These are phyloP conservation scores for Hydrozoanthus gracilis DNA, from an alignment of 92 coral and sea anemone species.

Conservation along the genomic window DNA sequence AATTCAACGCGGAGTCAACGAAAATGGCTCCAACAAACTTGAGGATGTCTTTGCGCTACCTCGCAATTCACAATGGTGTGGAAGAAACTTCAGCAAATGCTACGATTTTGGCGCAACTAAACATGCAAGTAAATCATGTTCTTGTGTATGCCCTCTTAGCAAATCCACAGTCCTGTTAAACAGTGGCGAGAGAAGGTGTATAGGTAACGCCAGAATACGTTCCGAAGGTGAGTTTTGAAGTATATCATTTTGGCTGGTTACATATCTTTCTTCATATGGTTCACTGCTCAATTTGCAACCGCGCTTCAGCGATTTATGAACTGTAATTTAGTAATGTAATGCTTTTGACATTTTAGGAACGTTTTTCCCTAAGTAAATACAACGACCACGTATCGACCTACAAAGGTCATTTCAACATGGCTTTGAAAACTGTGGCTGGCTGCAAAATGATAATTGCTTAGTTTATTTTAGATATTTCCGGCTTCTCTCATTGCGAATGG, in stretches of 20 bases:
- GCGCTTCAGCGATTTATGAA: background rate
- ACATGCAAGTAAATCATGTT: background rate
- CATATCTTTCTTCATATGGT: too few relatives aligned
- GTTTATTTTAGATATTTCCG: too few relatives aligned
- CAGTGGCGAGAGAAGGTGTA: conserved; percentile 5
- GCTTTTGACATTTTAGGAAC: too few relatives aligned
- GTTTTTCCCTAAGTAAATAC: too few relatives aligned
- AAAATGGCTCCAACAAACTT: conserved; percentile 20
- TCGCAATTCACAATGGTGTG: conserved; percentile 10
- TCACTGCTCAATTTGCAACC: background rate
- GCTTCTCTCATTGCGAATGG: too few relatives aligned
- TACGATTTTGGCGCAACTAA: background rate
- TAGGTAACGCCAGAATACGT: background rate
- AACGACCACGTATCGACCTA: too few relatives aligned
- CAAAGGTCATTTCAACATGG: too few relatives aligned
- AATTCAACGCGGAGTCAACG: conserved; percentile 13
- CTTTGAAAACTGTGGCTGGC: too few relatives aligned
- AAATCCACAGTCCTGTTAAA: background rate
- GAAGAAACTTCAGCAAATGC: background rate
- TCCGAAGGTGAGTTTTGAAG: background rate
- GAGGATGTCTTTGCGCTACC: conserved; percentile 32
- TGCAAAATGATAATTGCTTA: too few relatives aligned
- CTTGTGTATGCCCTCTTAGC: conserved; percentile 15
- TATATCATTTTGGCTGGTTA: background rate
- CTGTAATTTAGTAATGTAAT: too few relatives aligned